Conservation (phyloP, 2,888 invertebrate species). For the Cheilosia vulpina region DNA sequence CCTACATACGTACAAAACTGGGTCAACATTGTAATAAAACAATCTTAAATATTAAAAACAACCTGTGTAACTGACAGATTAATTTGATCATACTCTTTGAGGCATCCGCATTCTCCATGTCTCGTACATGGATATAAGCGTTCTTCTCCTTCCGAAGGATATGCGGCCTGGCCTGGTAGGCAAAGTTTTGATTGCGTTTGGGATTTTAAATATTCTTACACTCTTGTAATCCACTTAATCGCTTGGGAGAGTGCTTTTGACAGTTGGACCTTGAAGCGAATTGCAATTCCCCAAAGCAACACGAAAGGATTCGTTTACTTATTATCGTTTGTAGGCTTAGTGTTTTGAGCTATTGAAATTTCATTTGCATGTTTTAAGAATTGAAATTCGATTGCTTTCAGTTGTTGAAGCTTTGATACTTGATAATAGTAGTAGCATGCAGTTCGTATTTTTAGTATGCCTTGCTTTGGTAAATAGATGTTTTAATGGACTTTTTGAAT, state of each 20-base stretch:
- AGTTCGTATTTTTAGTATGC: not conserved
- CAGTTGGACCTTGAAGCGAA: not conserved
- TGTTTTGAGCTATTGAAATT: not conserved
- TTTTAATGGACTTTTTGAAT: not conserved
- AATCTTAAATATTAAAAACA: slow-evolving; percentile 31
- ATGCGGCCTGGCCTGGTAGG: not conserved
- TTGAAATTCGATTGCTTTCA: not conserved
- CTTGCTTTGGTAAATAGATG: slow-evolving; percentile 8
- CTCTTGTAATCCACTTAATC: slow-evolving; percentile 16
- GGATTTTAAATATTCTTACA: not conserved
- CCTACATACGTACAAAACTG: not conserved
- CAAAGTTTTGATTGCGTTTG: slow-evolving; percentile 35
- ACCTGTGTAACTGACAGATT: slow-evolving; percentile 54
- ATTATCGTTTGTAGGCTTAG: not conserved
- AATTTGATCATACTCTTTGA: slow-evolving; percentile 18
- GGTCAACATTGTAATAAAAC: slow-evolving; percentile 34
- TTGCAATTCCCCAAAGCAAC: not conserved
- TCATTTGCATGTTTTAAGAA: not conserved
- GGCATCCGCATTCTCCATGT: not conserved
- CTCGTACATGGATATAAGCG: not conserved
- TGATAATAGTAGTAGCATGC: not conserved
- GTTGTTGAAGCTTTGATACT: not conserved
- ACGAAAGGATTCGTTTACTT: slow-evolving; percentile 5
- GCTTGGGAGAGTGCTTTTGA: slow-evolving; percentile 10
- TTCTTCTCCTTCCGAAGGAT: not conserved